Evolutionary conservation across 2,797 vertebrate genomes (phyloP), one percentile per base, ranked within the genome.

Genomic region (Micropoecilia bifurca): DNA sequence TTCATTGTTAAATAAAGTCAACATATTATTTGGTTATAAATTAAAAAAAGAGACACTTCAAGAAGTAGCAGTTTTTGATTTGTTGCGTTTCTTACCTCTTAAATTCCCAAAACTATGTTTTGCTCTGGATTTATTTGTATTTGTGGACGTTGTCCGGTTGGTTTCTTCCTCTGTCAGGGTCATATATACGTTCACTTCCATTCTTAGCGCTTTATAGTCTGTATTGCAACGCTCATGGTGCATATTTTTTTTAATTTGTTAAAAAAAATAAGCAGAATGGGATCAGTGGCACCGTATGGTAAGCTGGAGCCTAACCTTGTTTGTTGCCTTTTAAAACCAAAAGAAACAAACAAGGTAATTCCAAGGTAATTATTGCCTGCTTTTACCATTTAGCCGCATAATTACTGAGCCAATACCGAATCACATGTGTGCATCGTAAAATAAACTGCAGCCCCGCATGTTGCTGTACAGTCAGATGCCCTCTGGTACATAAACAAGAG

Each of bases 331-430:
- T 91, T 90, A 82, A 92, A 94, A 91, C 87, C 89, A 84, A 84
- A 78, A 90, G 88, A 90, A 94, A 94, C 91, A 94, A 94, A 93
- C 92, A 91, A 91, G 91, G 89, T 93, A 84, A 93, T 93, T 91
- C 90, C 85, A 85, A 81, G 82, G 89, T 92, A 92, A 93, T 93
- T 94, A 91, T 84, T 90, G 87, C 80, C 72, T 87, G 85, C 83
- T 89, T 71, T 71, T 87, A 87, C 79, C 85, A 84, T 90, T 88
- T 86, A 85, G 83, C 93, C 91, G 87, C 92, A 90, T 91, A 93
- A 94, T 94, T 89, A 88, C 91, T 82, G 71, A 88, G 89, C 88
- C 86, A 91, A 87, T 85, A 85, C 85, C 73, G 85, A 87, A 89
- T 93, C 86, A 78, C 91, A 93, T 92, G 76, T 92, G 91, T 88